These are phyloP conservation scores for Cacatua alba DNA, from an alignment of 2,113 vertebrate genomes.

Conservation along the genomic window DNA sequence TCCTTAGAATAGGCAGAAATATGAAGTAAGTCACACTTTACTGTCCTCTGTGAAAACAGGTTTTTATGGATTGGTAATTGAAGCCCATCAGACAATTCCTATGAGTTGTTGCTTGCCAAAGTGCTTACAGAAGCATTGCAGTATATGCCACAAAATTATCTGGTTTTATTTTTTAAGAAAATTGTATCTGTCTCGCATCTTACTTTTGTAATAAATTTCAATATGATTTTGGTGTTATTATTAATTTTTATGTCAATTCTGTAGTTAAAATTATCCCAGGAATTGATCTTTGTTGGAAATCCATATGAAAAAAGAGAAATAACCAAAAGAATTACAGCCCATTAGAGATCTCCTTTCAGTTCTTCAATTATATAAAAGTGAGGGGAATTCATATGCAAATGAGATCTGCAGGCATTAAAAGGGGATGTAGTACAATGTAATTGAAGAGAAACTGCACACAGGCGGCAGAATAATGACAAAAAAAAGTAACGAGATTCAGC, in stretches of 20 bases:
- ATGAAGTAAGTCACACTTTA: not conserved
- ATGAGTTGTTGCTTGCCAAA: not conserved
- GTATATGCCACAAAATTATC: not conserved
- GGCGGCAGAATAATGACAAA: not conserved
- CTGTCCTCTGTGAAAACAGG: not conserved
- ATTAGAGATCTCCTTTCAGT: not conserved
- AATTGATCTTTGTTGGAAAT: not conserved
- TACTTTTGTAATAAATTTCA: not conserved
- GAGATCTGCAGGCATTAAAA: not conserved
- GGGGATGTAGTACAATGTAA: not conserved
- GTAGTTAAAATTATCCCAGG: not conserved
- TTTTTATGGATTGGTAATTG: not conserved
- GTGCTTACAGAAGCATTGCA: not conserved
- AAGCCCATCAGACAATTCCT: not conserved
- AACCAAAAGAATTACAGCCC: not conserved
- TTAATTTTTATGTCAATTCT: not conserved
- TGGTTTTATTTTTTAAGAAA: not conserved
- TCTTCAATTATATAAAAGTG: not conserved
- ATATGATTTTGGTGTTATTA: not conserved
- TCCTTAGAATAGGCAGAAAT: not conserved
- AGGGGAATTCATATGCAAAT: slow-evolving; percentile 21
- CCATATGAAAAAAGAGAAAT: not conserved
- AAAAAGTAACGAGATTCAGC: not conserved
- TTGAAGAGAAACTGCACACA: not conserved
- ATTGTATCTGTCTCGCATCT: not conserved